A percentile compares a stretch with the other conserved stretches of the same genome.
phyloP scores from a whole-genome alignment of 2,797 vertebrate genomes.

The Microchirus variegatus region DNA sequence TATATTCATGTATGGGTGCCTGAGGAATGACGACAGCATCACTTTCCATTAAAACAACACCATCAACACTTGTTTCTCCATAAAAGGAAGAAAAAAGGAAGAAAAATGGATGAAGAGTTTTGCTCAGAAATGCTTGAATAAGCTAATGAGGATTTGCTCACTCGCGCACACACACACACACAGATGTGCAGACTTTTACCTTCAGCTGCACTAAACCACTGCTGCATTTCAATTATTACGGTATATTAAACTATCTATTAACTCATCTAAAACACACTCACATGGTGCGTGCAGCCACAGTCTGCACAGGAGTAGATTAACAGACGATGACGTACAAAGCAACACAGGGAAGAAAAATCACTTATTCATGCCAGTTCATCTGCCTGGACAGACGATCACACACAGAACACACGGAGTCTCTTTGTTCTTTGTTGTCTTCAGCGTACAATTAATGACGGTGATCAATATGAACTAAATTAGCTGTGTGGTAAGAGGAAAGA shows the following conservation, averaged over 20 bases:
- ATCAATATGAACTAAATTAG: constrained; percentile 20
- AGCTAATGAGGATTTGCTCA: constrained; percentile 4
- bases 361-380: background rate
- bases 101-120: background rate
- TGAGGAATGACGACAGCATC: constrained; percentile 15
- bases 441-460: too few species aligned
- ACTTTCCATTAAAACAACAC: background rate
- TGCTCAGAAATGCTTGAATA: constrained; percentile 15
- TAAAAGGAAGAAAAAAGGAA: constrained; percentile 42
- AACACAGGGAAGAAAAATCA: background rate
- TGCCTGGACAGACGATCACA: too few species aligned
- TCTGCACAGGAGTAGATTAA: background rate
- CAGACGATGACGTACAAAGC: background rate
- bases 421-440: too few species aligned
- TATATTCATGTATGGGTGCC: constrained; percentile 6
- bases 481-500: background rate
- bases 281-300: background rate
- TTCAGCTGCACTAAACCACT: too few species aligned
- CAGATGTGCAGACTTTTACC: background rate
- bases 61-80: constrained; percentile 19
- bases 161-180: background rate
- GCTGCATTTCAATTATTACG: too few species aligned
- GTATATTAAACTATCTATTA: background rate
- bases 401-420: too few species aligned
- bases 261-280: background rate